These are phyloP conservation scores for Equus przewalskii DNA, from an alignment of 2,113 vertebrate genomes.

Conservation along the genomic window DNA sequence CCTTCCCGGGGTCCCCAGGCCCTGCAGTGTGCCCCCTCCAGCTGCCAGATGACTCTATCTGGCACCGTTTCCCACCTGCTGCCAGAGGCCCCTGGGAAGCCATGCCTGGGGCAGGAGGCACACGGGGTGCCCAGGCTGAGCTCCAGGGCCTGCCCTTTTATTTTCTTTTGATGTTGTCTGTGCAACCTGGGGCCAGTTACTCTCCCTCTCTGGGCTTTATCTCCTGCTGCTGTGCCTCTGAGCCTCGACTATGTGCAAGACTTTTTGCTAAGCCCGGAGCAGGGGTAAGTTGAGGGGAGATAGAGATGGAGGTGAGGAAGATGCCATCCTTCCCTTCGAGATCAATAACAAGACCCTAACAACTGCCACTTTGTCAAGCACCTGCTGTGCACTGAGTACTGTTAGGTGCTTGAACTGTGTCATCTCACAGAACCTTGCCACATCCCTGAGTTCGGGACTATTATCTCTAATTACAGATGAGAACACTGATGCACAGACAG, in stretches of 20 bases:
- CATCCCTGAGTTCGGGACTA: neutral
- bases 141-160: neutral
- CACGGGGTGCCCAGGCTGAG: neutral
- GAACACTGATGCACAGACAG: neutral
- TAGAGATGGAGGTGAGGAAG: neutral
- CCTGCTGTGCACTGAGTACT: neutral
- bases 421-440: neutral
- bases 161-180: neutral
- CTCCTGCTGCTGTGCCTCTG: neutral
- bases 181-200: neutral
- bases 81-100: neutral
- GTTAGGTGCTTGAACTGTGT: neutral
- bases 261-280: neutral
- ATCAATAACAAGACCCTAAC: neutral
- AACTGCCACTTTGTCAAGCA: neutral
- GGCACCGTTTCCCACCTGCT: neutral
- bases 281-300: neutral
- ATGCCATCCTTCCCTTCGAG: neutral
- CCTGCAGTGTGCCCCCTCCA: neutral
- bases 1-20: neutral
- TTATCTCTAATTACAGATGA: neutral
- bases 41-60: neutral
- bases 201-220: conserved; percentile 8
- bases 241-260: neutral
- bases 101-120: neutral